Evolutionary conservation across 2,888 invertebrate species (phyloP).

Genomic region (Zeuzera pyrina): DNA sequence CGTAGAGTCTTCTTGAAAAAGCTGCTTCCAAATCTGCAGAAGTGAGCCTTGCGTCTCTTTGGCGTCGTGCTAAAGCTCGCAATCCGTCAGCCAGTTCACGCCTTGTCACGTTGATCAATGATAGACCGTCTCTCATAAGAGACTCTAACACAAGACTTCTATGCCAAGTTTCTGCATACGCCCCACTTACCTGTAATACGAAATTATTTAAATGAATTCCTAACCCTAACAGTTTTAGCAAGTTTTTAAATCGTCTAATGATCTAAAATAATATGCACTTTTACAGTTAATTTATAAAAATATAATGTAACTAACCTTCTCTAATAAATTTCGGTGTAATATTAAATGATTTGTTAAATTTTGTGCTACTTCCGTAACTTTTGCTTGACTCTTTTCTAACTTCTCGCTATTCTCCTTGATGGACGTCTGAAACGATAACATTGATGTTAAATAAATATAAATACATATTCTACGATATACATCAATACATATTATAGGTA

Average conservation of each 20-base stretch:
- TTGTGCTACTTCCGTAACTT: slow-evolving; percentile 46
- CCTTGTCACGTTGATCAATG: slow-evolving; percentile 66
- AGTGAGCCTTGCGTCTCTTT: slow-evolving; percentile 45
- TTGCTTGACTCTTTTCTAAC: slow-evolving; percentile 49
- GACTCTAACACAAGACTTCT: slow-evolving; percentile 60
- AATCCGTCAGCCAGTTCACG: slow-evolving; percentile 69
- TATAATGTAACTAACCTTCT: slow-evolving; percentile 41
- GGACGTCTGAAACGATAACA: slow-evolving; percentile 41
- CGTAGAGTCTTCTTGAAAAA: slow-evolving; percentile 44
- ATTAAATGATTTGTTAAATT: slow-evolving; percentile 55
- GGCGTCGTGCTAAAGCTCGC: slow-evolving; percentile 49
- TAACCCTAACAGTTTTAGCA: background rate
- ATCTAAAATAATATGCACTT: background rate
- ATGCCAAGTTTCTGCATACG: slow-evolving; percentile 76
- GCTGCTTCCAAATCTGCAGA: slow-evolving; percentile 49
- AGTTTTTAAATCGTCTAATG: background rate
- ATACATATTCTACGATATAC: background rate
- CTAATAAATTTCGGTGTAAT: slow-evolving; percentile 47
- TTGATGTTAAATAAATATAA: slow-evolving; percentile 5
- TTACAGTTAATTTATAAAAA: background rate
- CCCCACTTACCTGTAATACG: slow-evolving; percentile 72
- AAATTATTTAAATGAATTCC: background rate
- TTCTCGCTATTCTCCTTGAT: slow-evolving; percentile 56
- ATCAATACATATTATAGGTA: background rate
- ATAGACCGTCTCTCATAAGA: slow-evolving; percentile 63